Percentiles rank a stretch among this genome's conserved stretches.
Evolutionary conservation across 2,797 vertebrate genomes (phyloP).

Genomic region (Pogoniulus pusillus): DNA sequence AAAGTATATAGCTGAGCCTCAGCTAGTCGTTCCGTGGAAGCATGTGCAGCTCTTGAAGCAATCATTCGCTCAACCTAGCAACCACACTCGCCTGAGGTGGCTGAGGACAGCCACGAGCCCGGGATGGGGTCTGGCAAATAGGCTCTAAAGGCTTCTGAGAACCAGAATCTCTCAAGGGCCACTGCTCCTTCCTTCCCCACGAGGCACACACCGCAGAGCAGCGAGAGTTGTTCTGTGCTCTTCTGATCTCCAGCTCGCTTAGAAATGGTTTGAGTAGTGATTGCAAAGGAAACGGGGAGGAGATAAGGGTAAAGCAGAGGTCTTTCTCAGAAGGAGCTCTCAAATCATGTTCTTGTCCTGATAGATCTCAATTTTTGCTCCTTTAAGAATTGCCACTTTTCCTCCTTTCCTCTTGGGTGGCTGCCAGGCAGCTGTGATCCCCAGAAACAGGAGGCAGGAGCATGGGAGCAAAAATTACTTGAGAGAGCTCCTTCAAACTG

Average conservation of each 20-base stretch:
- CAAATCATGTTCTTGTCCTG: not conserved
- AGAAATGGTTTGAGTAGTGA: not conserved
- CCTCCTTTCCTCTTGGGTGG: not conserved
- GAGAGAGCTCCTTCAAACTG: not conserved
- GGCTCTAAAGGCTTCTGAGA: not conserved
- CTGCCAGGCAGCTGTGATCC: not conserved
- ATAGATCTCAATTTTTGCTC: not conserved
- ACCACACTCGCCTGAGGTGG: not conserved
- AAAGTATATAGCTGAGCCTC: slow-evolving; percentile 27
- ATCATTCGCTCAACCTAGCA: slow-evolving; percentile 15
- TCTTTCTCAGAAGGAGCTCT: not conserved
- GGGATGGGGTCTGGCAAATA: not conserved
- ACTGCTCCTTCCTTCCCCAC: not conserved
- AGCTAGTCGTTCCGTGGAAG: not conserved
- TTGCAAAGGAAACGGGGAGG: not conserved
- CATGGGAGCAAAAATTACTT: not conserved
- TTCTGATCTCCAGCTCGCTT: not conserved
- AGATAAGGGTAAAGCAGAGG: not conserved
- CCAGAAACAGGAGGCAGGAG: not conserved
- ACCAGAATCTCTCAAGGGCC: not conserved
- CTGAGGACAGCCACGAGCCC: not conserved
- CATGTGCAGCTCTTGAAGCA: not conserved
- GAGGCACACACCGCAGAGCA: not conserved
- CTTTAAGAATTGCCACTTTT: not conserved
- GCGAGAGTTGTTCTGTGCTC: not conserved